phyloP scores from a whole-genome alignment of 1,140 invertebrate species.

The Bombyx mori region ASM3026992v2 NC_085119.1:12321501-12322000 shows the following conservation, averaged over 20 bases:
- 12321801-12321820: constrained; percentile 42
- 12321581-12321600: background rate
- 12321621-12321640: too few species aligned
- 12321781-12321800: constrained; percentile 51
- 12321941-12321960: too few species aligned
- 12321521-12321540: constrained; percentile 46
- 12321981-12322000: too few species aligned
- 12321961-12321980: too few species aligned
- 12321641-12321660: constrained; percentile 59
- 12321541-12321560: constrained; percentile 50
- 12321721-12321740: constrained; percentile 48
- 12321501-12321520: constrained; percentile 55
- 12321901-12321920: too few species aligned
- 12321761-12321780: constrained; percentile 47
- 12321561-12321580: constrained; percentile 1
- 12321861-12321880: constrained; percentile 59
- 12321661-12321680: constrained; percentile 64
- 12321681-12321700: constrained; percentile 58
- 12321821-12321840: constrained; percentile 48
- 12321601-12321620: too few species aligned
- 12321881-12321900: constrained; percentile 2
- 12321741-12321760: constrained; percentile 41
- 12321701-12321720: constrained; percentile 55
- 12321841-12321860: constrained; percentile 57
- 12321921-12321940: too few species aligned